Evolutionary conservation across 1,140 invertebrate species (phyloP), one percentile per base, ranked within the genome.

Genomic region (Drosophila ambigua): DNA sequence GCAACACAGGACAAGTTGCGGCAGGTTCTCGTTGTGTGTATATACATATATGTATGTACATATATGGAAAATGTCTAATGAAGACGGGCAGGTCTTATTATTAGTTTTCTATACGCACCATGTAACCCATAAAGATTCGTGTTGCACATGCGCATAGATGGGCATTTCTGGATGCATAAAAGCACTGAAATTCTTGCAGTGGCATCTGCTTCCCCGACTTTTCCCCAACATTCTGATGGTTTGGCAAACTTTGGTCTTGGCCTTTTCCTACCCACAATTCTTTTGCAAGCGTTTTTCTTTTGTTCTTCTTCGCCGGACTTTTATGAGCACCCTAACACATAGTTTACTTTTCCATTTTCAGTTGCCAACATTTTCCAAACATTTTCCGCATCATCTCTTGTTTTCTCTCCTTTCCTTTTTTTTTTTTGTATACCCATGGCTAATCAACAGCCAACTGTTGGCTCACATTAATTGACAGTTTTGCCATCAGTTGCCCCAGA

Each of bases 401-500:
- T 20, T 20, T 20, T 50, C 39, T 24, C n/a, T 16, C 16, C 11
- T 20, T 9, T n/a, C 16, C n/a, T 5, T 13, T 16, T 31, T 9
- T 9, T 26, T 9, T 41, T 41, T 5, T 28, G 31, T 39, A 5
- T 20, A 20, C 20, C 35, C 59, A 51, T 52, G 26, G 49, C 58
- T 52, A 58, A 64, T 64, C 50, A 73, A 13, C 35, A 67, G 44
- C 9, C 51, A 58, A 68, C 73, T 76, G 72, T 44, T 62, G 52
- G 63, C 43, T 51, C 41, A 54, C 59, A 67, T 68, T 84, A 79
- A 79, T 69, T 84, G 80, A 67, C 72, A 72, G 76, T 72, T 59
- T 39, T 46, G 62, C 72, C 55, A 68, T 77, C 72, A 61, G 63
- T 58, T 75, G 65, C 31, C 20, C 48, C 44, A 35, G 31, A 61